Evolutionary conservation across 2,113 vertebrate species (phyloP).

Genomic region (Leuciscus idus): DNA sequence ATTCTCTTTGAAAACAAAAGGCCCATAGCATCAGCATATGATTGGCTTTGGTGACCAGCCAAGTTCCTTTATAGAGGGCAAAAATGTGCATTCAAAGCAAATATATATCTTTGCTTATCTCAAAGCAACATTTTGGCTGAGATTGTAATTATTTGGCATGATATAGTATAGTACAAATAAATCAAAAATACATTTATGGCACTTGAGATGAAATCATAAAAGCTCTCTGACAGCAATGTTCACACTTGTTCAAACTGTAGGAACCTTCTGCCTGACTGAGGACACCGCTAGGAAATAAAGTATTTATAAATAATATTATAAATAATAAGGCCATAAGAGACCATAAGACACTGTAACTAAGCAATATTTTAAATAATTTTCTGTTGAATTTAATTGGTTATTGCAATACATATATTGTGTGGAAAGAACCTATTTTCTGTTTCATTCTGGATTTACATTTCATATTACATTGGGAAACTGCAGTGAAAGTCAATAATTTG

Average conservation of each 20-base stretch:
- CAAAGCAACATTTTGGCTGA: conserved; percentile 52
- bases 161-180: neutral
- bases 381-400: neutral
- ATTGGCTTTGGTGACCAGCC: conserved; percentile 64
- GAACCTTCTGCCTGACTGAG: neutral
- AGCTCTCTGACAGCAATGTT: neutral
- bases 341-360: neutral
- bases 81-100: conserved; percentile 51
- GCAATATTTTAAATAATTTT: neutral
- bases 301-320: conserved; percentile 6
- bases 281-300: neutral
- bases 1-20: conserved; percentile 63
- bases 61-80: conserved; percentile 46
- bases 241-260: neutral
- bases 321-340: neutral
- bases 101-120: conserved; percentile 46
- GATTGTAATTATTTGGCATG: neutral
- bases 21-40: conserved; percentile 40
- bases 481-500: neutral
- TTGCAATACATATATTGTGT: neutral
- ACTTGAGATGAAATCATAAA: conserved; percentile 6
- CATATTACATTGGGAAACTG: neutral
- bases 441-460: neutral
- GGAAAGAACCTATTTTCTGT: neutral
- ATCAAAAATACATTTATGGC: neutral